A percentile compares a stretch with the other conserved stretches of the same genome.
These are phyloP conservation scores for Lagocephalus sceleratus DNA, from an alignment of 2,797 vertebrate genomes.

Conservation along the genomic window DNA sequence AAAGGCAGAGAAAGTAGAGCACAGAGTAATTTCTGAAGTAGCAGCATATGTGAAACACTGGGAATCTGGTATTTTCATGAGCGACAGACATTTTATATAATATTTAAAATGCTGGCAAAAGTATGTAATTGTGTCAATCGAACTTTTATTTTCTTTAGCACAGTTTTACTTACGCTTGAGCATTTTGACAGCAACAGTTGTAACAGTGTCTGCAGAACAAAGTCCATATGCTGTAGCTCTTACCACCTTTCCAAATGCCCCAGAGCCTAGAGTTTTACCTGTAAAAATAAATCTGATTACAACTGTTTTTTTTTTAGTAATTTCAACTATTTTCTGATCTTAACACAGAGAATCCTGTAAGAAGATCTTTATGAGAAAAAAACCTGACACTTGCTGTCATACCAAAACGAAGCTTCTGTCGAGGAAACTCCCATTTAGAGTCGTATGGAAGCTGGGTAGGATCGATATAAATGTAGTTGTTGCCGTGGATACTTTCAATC, in stretches of 20 bases:
- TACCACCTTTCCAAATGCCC: conserved; percentile 95
- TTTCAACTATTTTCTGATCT: too few species aligned
- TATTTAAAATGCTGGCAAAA: too few species aligned
- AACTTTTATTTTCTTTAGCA: too few species aligned
- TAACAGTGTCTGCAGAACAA: conserved; percentile 86
- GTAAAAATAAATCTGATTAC: not conserved
- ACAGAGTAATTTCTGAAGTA: too few species aligned
- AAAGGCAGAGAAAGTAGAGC: too few species aligned
- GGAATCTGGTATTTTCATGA: too few species aligned
- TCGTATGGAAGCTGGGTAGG: conserved; percentile 96
- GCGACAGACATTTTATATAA: too few species aligned
- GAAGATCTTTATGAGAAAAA: too few species aligned
- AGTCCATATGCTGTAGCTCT: conserved; percentile 93
- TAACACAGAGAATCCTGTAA: not conserved
- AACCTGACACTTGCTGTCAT: conserved; percentile 37
- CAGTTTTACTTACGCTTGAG: conserved; percentile 85
- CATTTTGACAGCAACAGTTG: conserved; percentile 97
- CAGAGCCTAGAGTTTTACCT: conserved; percentile 94
- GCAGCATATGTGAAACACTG: too few species aligned
- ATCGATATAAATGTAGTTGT: conserved; percentile 98
- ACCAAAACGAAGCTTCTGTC: conserved; percentile 96
- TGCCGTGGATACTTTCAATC: conserved; percentile 96
- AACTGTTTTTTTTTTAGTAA: too few species aligned
- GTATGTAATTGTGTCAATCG: too few species aligned
- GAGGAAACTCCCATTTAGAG: conserved; percentile 97